A percentile compares a stretch with the other conserved stretches of the same genome.
Evolutionary conservation across 1,140 invertebrate genomes (phyloP).

Genomic region (Pseudobourletiella spinata): DNA sequence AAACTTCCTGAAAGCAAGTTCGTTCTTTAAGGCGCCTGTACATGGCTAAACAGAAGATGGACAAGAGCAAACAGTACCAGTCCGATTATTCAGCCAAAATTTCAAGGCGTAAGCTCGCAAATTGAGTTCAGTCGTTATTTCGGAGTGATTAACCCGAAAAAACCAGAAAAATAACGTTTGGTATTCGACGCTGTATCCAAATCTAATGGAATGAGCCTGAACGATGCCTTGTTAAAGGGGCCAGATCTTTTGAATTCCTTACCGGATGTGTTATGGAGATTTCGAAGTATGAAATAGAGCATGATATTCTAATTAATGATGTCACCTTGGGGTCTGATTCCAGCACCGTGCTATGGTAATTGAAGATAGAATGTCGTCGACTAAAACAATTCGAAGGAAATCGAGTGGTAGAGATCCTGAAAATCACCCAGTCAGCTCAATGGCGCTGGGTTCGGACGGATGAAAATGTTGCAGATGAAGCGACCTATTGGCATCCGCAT

Average conservation of each 20-base stretch:
- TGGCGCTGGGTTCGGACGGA: no score
- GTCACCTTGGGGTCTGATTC: no score
- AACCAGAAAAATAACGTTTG: conserved; percentile 8
- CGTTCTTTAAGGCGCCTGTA: neutral
- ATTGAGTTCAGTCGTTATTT: neutral
- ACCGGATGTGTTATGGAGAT: neutral
- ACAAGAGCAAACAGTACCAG: conserved; percentile 3
- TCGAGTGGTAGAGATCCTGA: no score
- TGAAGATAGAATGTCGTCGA: no score
- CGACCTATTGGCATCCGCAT: no score
- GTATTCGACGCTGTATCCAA: conserved; percentile 7
- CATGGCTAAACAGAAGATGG: conserved; percentile 13
- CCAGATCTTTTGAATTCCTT: conserved; percentile 13
- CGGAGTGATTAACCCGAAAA: conserved; percentile 14
- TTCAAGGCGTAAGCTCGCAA: conserved; percentile 8
- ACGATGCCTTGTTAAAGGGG: conserved; percentile 4
- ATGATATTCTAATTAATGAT: no score
- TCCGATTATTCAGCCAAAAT: neutral
- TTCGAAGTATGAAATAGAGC: conserved; percentile 1
- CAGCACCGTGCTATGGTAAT: no score
- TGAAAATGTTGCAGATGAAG: no score
- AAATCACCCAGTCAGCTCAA: no score
- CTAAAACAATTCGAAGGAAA: no score
- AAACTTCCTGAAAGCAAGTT: conserved; percentile 2
- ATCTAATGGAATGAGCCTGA: conserved; percentile 1